These are phyloP conservation scores for Paramuricea clavata DNA, from an alignment of 92 coral and sea anemone genomes.

Conservation along the genomic window DNA sequence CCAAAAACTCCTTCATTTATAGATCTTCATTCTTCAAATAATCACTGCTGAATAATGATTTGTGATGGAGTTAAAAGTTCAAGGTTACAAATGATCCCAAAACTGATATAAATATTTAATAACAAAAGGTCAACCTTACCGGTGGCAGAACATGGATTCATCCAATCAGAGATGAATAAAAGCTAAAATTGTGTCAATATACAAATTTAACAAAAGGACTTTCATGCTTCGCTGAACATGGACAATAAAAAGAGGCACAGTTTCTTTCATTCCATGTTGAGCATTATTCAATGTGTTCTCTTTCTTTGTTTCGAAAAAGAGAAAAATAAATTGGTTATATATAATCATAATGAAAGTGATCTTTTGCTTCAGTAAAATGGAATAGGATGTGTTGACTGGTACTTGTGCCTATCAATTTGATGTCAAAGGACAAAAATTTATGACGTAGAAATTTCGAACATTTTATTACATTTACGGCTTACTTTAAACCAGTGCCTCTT, in stretches of 20 bases:
- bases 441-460: not conserved
- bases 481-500: no score
- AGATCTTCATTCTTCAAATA: not conserved
- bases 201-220: not conserved
- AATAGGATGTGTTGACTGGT: not conserved
- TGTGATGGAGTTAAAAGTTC: not conserved
- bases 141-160: slow-evolving; percentile 13
- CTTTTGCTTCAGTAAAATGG: not conserved
- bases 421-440: not conserved
- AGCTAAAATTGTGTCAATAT: not conserved
- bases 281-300: not conserved
- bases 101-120: slow-evolving; percentile 33
- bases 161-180: not conserved
- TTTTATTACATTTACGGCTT: not conserved
- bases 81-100: not conserved
- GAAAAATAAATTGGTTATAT: not conserved
- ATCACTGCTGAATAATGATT: not conserved
- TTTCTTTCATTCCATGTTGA: slow-evolving; percentile 17
- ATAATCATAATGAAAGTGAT: not conserved
- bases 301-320: not conserved
- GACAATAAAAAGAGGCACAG: not conserved
- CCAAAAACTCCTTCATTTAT: not conserved
- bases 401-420: not conserved
- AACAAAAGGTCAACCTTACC: not conserved
- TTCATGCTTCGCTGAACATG: slow-evolving; percentile 30